Percentiles rank a stretch among this genome's conserved stretches.
Evolutionary conservation across 2,113 vertebrate genomes (phyloP).

Genomic region (Etheostoma spectabile): DNA sequence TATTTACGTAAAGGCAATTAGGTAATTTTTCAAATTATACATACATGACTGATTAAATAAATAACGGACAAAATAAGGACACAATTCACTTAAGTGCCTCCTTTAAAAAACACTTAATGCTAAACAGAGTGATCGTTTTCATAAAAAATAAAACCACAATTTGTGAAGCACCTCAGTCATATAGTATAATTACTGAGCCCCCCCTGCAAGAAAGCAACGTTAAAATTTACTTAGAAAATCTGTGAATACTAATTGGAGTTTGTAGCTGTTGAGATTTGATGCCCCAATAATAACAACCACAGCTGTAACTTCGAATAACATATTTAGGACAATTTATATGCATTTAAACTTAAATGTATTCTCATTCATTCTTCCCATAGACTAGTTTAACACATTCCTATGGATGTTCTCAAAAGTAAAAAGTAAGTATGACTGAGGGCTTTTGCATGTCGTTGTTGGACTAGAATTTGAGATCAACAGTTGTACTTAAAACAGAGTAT

Average conservation of each 20-base stretch:
- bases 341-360: neutral
- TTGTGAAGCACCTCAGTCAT: neutral
- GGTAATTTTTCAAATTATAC: neutral
- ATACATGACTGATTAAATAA: neutral
- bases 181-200: neutral
- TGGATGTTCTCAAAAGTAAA: neutral
- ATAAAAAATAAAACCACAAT: slow-evolving; percentile 11
- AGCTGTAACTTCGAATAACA: neutral
- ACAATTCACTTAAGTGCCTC: neutral
- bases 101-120: neutral
- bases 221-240: neutral
- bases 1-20: neutral
- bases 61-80: neutral
- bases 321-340: neutral
- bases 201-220: slow-evolving; percentile 24
- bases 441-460: neutral
- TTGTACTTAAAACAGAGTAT: neutral
- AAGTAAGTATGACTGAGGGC: neutral
- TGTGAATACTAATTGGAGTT: slow-evolving; percentile 29
- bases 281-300: neutral
- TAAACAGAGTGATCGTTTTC: neutral
- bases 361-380: neutral
- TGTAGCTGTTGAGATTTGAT: slow-evolving; percentile 7
- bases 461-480: neutral
- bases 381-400: neutral